Base-by-base conservation (phyloP, 2,888 invertebrate species). In the Globia sparganii region DNA sequence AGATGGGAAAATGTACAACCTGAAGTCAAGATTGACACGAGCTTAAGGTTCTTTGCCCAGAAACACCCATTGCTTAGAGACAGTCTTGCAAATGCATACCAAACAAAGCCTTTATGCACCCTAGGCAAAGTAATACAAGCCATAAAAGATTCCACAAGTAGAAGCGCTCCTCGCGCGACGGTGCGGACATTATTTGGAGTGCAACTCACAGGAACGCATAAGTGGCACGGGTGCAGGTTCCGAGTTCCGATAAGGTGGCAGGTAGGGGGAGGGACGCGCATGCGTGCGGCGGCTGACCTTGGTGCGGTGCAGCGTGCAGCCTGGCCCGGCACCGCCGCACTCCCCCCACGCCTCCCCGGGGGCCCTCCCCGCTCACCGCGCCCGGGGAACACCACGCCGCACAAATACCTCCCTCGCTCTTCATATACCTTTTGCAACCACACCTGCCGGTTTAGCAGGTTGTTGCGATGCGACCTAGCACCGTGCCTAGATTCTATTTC, bases 261-360 rank as follows among this genome's bases (percentile, higher is more conserved):
- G 83, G 86, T 70, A 87, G 87, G 87, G 88, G 86, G 88, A 84
- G 89, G 87, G 89, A 89, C 91, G 92, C 96, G 96, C 96, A 96
- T 96, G 96, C 96, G 96, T 94, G 95, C 94, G 92, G 88, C 93
- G 94, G 92, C 93, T 96, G 96, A 96, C 95, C 96, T 96, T 96
- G 96, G 94, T 91, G 94, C 94, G 95, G 94, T 96, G 96, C 96
- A 96, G 94, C 95, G 94, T 95, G 96, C 95, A 95, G 93, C 92
- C 93, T 92, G 92, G 89, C 86, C 89, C 86, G 84, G 75, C 81
- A 77, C 84, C 86, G 84, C 83, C 83, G 79, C 85, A 68, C 76
- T 85, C 85, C 86, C 88, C 83, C 83, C 72, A 13, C 6, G 56
- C 80, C 77, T 77, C 76, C 82, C 88, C 77, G 73, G 78, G 78